A percentile compares a stretch with the other conserved stretches of the same genome.
Evolutionary conservation across 2,797 vertebrate species (phyloP).

Genomic region (Eulemur coronatus): DNA sequence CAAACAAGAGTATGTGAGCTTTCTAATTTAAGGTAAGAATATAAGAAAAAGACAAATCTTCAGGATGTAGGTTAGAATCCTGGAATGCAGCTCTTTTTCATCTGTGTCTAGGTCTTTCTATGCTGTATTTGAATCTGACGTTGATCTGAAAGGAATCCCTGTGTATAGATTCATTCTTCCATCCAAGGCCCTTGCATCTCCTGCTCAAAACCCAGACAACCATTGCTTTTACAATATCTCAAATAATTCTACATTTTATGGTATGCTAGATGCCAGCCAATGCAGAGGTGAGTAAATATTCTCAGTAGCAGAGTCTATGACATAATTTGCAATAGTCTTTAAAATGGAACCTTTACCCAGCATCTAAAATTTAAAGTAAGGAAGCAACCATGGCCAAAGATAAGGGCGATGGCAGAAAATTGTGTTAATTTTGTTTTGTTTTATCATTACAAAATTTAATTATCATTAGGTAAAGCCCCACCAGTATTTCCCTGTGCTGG

Average conservation of each 20-base stretch:
- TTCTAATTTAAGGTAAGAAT: not conserved
- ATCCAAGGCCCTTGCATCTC: conserved; percentile 87
- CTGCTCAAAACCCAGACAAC: conserved; percentile 88
- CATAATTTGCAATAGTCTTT: not conserved
- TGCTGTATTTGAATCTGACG: conserved; percentile 81
- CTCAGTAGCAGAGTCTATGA: not conserved
- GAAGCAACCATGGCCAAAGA: not conserved
- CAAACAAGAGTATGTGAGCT: not conserved
- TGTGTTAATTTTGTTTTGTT: not conserved
- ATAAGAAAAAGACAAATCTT: not conserved
- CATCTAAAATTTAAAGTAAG: not conserved
- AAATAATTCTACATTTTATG: conserved; percentile 89
- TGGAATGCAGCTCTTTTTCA: not conserved
- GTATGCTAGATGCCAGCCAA: conserved; percentile 89
- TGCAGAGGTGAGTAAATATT: conserved; percentile 86
- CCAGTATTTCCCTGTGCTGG: not conserved
- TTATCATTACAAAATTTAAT: not conserved
- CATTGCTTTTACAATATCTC: conserved; percentile 87
- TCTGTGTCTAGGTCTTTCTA: conserved; percentile 90
- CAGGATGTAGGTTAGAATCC: not conserved
- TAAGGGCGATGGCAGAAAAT: not conserved
- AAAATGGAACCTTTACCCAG: not conserved
- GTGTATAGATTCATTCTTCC: conserved; percentile 91
- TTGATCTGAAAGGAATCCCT: conserved; percentile 90
- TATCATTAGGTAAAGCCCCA: not conserved